These are phyloP conservation scores for Knipowitschia caucasica DNA, from an alignment of 2,797 vertebrate species.

Conservation along the genomic window DNA sequence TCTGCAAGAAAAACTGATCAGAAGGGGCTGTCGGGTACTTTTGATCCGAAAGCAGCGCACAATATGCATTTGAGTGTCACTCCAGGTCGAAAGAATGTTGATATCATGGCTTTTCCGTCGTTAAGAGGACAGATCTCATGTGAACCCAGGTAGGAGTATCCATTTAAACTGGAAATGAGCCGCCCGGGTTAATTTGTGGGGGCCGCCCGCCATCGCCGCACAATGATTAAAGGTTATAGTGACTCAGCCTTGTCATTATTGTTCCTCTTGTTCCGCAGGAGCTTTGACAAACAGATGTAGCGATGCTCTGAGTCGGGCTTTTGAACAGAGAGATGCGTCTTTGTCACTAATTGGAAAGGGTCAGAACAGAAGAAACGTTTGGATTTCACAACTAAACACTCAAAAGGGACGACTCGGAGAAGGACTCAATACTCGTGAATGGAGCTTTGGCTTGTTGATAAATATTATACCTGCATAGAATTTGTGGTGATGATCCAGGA, in stretches of 20 bases:
- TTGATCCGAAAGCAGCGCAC: not conserved
- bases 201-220: constrained; percentile 6
- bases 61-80: not conserved
- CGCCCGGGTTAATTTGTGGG: not conserved
- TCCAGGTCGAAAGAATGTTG: not conserved
- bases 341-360: constrained; percentile 1
- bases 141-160: not conserved
- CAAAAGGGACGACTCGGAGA: not conserved
- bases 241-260: constrained; percentile 33
- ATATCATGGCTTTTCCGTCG: not conserved
- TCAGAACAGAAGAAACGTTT: not conserved
- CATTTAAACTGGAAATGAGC: constrained; percentile 6
- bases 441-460: not conserved
- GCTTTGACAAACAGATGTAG: constrained; percentile 23
- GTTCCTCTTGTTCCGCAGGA: constrained; percentile 22
- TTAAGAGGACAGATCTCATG: not conserved
- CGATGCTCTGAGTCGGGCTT: constrained; percentile 33
- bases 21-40: not conserved
- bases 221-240: constrained; percentile 33
- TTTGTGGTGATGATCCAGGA: no score
- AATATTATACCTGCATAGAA: no score
- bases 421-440: not conserved
- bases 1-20: not conserved
- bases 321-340: constrained; percentile 33
- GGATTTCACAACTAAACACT: not conserved